Evolutionary conservation across 2,113 vertebrate genomes (phyloP).

Genomic region (Haemorhous mexicanus): DNA sequence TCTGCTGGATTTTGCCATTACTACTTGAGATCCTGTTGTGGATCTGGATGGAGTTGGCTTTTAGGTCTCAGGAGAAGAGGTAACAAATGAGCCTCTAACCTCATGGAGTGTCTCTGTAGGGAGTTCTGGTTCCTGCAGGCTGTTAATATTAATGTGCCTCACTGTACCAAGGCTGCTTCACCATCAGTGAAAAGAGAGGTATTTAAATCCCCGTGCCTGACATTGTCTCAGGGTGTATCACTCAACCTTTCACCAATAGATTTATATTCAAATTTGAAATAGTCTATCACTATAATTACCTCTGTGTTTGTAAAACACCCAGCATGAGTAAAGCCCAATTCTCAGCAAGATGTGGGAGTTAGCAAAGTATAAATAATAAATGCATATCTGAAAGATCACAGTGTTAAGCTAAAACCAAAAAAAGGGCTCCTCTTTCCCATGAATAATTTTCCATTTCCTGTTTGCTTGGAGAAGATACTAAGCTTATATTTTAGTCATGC

Average conservation of each 20-base stretch:
- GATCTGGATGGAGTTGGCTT: neutral
- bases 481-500: constrained; percentile 39
- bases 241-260: neutral
- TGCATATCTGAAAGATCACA: neutral
- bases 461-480: neutral
- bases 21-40: neutral
- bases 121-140: neutral
- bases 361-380: constrained; percentile 33
- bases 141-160: neutral
- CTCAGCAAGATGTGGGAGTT: neutral
- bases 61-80: neutral
- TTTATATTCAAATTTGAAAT: neutral
- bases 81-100: neutral
- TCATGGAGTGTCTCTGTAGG: neutral
- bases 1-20: neutral
- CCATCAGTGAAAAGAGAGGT: neutral
- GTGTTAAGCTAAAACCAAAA: neutral
- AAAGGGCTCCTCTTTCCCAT: neutral
- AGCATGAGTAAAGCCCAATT: neutral
- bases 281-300: neutral
- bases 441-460: constrained; percentile 6
- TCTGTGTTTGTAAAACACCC: neutral
- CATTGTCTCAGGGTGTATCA: neutral
- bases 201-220: neutral
- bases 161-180: neutral